A percentile compares a stretch with the other conserved stretches of the same genome.
phyloP scores from a whole-genome alignment of 2,797 vertebrate species.

The Liparis tanakae region DNA sequence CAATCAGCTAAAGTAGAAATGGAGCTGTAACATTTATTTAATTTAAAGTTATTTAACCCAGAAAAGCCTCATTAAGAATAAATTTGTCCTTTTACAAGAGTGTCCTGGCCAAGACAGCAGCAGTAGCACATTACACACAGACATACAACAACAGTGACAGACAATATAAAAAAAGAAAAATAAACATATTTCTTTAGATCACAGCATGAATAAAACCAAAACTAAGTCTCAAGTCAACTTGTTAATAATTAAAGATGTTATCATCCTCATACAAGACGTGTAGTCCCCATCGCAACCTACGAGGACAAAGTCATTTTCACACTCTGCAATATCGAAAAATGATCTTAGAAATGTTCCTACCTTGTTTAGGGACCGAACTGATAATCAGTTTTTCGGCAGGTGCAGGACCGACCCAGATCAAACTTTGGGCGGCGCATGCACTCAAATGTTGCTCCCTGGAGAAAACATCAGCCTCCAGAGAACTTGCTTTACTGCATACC shows the following conservation, averaged over 20 bases:
- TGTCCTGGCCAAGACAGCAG: too few relatives aligned
- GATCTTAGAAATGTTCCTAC: slow-evolving; percentile 35
- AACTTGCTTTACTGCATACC: background rate
- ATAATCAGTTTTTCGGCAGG: slow-evolving; percentile 23
- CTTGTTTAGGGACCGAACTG: slow-evolving; percentile 39
- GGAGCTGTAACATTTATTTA: background rate
- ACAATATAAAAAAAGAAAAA: too few relatives aligned
- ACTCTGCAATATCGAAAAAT: background rate
- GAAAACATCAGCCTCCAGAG: slow-evolving; percentile 29
- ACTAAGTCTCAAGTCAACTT: too few relatives aligned
- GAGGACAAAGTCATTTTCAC: background rate
- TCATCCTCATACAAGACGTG: background rate
- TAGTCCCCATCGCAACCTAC: background rate
- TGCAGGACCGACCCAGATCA: slow-evolving; percentile 14
- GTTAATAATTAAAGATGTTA: background rate
- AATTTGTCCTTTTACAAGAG: too few relatives aligned
- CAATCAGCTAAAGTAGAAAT: background rate
- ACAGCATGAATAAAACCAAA: too few relatives aligned
- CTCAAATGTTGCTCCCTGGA: slow-evolving; percentile 14
- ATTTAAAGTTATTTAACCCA: too few relatives aligned
- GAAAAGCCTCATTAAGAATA: too few relatives aligned
- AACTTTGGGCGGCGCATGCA: slow-evolving; percentile 34
- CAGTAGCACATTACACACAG: too few relatives aligned
- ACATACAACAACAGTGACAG: too few relatives aligned
- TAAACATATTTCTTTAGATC: too few relatives aligned